Base-by-base conservation (phyloP, 2,888 invertebrate species). In the Hanleya hanleyi region DNA sequence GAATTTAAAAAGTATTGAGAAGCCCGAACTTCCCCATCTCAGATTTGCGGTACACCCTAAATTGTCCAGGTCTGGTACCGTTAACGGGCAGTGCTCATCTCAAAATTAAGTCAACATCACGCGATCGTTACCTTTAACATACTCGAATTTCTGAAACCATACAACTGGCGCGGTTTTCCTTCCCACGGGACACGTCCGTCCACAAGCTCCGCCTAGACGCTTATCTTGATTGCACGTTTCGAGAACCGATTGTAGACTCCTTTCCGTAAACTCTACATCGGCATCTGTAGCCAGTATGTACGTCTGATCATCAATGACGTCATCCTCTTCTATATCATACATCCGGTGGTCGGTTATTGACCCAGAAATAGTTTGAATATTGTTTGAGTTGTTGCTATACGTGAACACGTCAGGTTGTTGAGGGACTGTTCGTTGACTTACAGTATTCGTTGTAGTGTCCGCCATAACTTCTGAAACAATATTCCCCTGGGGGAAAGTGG, bases 41-140 rank as follows among this genome's bases (percentile, higher is more conserved):
- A n/a, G n/a, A n/a, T n/a, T n/a, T n/a, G n/a, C 18, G 18, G 9
- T 41, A 18, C 18, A 12, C 9, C 41, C 41, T 41, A 41, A 9
- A 12, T 12, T 64, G 15, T 18, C 32, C 64, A n/a, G n/a, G n/a
- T n/a, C n/a, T n/a, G n/a, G n/a, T n/a, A n/a, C n/a, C n/a, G n/a
- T n/a, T n/a, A n/a, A n/a, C n/a, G n/a, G n/a, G n/a, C n/a, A n/a
- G n/a, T n/a, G n/a, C n/a, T n/a, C n/a, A n/a, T n/a, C n/a, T n/a
- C n/a, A n/a, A n/a, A n/a, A n/a, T n/a, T n/a, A n/a, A n/a, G n/a
- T n/a, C n/a, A n/a, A n/a, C n/a, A n/a, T n/a, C n/a, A n/a, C n/a
- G n/a, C n/a, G n/a, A n/a, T n/a, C n/a, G n/a, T n/a, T 62, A 84
- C 84, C 84, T 83, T 84, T 84, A 12, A 83, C 84, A 62, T 83